phyloP scores from a whole-genome alignment of 2,797 vertebrate genomes.

The Percopsis omiscomaycus region DNA sequence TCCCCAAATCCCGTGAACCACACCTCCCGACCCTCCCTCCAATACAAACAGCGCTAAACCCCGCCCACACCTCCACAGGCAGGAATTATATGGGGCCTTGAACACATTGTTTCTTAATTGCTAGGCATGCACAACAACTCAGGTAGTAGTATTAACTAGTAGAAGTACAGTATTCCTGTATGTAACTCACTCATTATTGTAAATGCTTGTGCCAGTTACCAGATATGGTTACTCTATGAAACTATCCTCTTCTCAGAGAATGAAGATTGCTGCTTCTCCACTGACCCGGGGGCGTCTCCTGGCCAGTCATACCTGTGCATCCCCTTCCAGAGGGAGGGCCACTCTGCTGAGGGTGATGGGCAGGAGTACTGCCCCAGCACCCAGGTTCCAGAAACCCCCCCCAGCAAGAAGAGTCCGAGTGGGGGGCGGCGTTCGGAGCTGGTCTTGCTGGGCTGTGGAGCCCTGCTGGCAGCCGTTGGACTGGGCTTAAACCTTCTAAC shows the following conservation, averaged over 20 bases:
- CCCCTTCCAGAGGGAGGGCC: conserved; percentile 87
- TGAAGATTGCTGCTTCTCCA: conserved; percentile 84
- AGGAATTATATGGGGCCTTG: too few species aligned
- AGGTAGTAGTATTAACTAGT: too few species aligned
- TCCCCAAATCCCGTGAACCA: too few species aligned
- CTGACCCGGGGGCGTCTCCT: conserved; percentile 77
- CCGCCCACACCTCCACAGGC: too few species aligned
- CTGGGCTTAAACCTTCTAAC: conserved; percentile 87
- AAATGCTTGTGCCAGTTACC: background rate
- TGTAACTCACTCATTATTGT: too few species aligned
- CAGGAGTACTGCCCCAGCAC: conserved; percentile 78
- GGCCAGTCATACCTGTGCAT: conserved; percentile 95
- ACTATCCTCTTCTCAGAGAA: conserved; percentile 78
- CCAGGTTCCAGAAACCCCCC: conserved; percentile 83
- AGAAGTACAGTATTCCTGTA: too few species aligned
- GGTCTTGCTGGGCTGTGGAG: conserved; percentile 90
- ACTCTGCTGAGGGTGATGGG: conserved; percentile 77
- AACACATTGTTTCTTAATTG: too few species aligned
- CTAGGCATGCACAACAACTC: too few species aligned
- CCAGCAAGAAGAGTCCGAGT: conserved; percentile 82
- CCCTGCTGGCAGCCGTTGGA: conserved; percentile 89
- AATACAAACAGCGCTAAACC: too few species aligned
- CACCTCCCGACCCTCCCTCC: too few species aligned
- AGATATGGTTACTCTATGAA: background rate
- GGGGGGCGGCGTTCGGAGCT: conserved; percentile 86